phyloP scores from a whole-genome alignment of 2,797 vertebrate species.

The Platyrinchus mystaceus region DNA sequence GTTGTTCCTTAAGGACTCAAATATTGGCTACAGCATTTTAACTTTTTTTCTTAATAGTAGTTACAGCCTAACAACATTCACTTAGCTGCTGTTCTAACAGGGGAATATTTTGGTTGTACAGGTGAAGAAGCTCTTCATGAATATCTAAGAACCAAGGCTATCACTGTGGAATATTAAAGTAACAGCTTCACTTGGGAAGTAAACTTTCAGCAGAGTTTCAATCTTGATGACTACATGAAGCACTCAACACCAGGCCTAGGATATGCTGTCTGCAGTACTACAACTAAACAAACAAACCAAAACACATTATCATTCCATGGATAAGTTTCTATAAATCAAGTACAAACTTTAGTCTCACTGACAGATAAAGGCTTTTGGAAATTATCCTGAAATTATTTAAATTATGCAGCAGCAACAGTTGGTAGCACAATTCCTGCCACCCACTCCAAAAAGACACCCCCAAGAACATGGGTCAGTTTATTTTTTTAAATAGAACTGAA shows the following conservation, averaged over 20 bases:
- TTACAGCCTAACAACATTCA: neutral
- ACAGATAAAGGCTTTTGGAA: neutral
- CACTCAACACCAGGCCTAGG: neutral
- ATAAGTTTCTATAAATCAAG: neutral
- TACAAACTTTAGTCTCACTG: neutral
- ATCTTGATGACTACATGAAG: neutral
- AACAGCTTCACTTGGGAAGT: neutral
- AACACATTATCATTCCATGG: neutral
- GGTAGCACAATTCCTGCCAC: neutral
- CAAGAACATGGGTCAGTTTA: neutral
- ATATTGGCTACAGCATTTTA: neutral
- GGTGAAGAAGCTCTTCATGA: slow-evolving; percentile 95
- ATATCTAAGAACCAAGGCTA: slow-evolving; percentile 95
- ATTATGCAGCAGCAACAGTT: neutral
- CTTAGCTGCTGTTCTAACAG: neutral
- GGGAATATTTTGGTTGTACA: slow-evolving; percentile 56
- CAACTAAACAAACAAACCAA: neutral
- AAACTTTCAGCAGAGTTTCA: neutral
- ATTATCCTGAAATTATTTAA: neutral
- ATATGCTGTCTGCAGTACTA: neutral
- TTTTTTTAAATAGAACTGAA: neutral
- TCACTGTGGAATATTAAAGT: slow-evolving; percentile 94
- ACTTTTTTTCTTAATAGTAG: neutral
- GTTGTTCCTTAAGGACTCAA: neutral
- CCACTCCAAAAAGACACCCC: rapidly evolving